These are phyloP conservation scores for Xanthorhoe spadicearia DNA, from an alignment of 2,888 invertebrate genomes.

Conservation along the genomic window DNA sequence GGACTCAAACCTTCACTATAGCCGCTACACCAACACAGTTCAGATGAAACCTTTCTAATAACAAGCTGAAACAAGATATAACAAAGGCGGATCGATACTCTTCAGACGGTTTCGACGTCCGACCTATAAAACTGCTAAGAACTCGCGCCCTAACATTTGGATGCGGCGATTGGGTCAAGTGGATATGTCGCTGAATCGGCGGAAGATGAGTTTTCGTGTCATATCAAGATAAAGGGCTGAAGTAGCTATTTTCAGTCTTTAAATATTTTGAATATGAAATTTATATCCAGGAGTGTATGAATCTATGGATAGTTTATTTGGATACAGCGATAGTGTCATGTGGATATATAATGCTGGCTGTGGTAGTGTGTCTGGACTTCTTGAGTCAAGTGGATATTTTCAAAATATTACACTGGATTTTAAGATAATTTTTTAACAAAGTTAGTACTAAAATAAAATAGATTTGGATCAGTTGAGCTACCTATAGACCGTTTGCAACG, in stretches of 20 bases:
- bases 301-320: slow-evolving; percentile 1
- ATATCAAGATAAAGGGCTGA: not conserved
- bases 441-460: too few species aligned
- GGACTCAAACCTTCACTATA: not conserved
- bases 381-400: too few species aligned
- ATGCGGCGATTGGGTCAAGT: slow-evolving; percentile 39
- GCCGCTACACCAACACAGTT: not conserved
- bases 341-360: slow-evolving; percentile 15
- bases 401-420: too few species aligned
- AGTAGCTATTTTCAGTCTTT: not conserved
- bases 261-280: not conserved
- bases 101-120: slow-evolving; percentile 47
- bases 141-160: slow-evolving; percentile 44
- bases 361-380: too few species aligned
- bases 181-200: slow-evolving; percentile 18
- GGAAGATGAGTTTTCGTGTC: slow-evolving; percentile 1
- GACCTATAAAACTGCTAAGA: slow-evolving; percentile 73
- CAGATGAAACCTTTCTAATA: slow-evolving; percentile 30
- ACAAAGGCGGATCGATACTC: slow-evolving; percentile 50
- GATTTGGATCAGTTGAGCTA: too few species aligned
- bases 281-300: too few species aligned
- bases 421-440: too few species aligned
- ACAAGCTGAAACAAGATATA: slow-evolving; percentile 39
- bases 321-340: slow-evolving; percentile 11
- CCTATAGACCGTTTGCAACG: too few species aligned